Base-by-base conservation (phyloP, 2,797 vertebrate genomes). In the Mormyrops boulengeri region DNA sequence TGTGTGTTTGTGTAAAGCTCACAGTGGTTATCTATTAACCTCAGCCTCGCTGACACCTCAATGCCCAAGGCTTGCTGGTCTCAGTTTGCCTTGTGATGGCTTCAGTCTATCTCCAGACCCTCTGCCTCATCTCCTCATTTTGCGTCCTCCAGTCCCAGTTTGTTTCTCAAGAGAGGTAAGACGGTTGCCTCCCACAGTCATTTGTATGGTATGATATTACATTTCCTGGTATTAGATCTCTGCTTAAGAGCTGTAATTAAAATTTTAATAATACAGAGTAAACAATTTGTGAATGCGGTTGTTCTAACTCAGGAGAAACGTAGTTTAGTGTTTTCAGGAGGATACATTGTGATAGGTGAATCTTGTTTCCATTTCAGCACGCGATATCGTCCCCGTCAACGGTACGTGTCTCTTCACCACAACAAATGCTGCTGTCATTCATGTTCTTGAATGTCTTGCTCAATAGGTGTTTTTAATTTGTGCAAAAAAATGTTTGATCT, bases 101-200 rank as follows among this genome's bases (percentile, higher is more conserved):
- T 69, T 62, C 60, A 14, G 26, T 86, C 8, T 85, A 22, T 41
- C 30, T 89, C 8, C 55, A 69, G 19, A 22, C 89, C 53, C 55
- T 91, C 52, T 91, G 89, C 55, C 47, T 44, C 14, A 12, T 88
- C 84, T 88, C 62, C 19, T 34, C 89, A 22, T 84, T 60, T 89
- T 57, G 34, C 6, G 14, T 87, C 38, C 73, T 89, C 47, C 82
- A 90, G n/a, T 87, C 77, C 8, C 89, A 55, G n/a, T 22, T 19
- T 77, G 17, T 2, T 1, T 38, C 34, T 69, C 14, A 6, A 0
- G 1, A 2, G 1, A 1, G 22, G 92, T 92, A 53, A 82, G 91
- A 90, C 4, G 17, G 4, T 73, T 26, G 53, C 77, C 41, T 80
- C 38, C 38, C 7, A 44, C 2, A 22, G 7, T 73, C 66, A 73